Evolutionary conservation across 2,113 vertebrate species (phyloP), one percentile per base, ranked within the genome.

Genomic region (Percopsis transmontana): DNA sequence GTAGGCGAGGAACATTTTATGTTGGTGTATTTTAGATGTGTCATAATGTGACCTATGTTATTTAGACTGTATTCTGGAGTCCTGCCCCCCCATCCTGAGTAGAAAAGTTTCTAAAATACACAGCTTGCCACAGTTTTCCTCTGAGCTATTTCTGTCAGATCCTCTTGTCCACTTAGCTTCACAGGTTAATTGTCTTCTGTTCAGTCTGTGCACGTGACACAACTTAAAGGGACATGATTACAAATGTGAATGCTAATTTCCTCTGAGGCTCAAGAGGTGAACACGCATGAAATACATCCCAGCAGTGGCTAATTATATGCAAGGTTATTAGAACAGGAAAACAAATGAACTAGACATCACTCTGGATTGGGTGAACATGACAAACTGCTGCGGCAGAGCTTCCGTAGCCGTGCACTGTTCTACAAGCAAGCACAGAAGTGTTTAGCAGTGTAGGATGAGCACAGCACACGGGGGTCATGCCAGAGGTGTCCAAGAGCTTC

Each of bases 341-440:
- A 90, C 87, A 88, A 91, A 91, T 91, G 86, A 90, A 80, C 72
- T 76, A 89, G 82, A 66, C 81, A 80, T 92, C 88, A 87, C 79
- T 90, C 79, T 84, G 82, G 80, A 90, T 90, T 90, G 91, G 68
- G 80, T 79, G 79, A 83, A 89, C 70, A 67, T 74, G 86, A 87
- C 80, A 77, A 79, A 75, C 67, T 72, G 63, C 66, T 68, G 73
- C 58, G 65, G 59, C 39, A 68, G 62, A 65, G 51, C 61, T 16
- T 74, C 67, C 4, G 55, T 60, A 21, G 56, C 61, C 47, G 55
- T 47, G 73, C 55, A 51, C 23, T 27, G 66, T 41, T 69, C 58
- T 21, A 42, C 41, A 70, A 47, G 42, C 44, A 18, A 62, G 74
- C 20, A 55, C 57, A 50, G 38, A 64, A 76, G 70, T 66, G 45